Base-by-base conservation (phyloP, 2,113 vertebrate genomes). In the Progne subis region DNA sequence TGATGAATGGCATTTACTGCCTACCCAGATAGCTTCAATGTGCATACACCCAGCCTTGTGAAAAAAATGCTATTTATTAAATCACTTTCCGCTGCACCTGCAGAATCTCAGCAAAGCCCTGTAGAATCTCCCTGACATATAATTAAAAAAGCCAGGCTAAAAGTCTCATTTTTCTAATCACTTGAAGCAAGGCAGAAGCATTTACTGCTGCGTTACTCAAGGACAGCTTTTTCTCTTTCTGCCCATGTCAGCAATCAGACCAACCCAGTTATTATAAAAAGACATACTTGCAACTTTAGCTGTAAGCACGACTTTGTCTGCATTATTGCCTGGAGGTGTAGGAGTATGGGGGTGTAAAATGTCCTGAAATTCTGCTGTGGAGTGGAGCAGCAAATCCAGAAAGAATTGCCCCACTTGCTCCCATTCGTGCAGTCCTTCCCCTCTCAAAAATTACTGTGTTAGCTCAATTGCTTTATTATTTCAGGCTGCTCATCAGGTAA, bases 121-220 rank as follows among this genome's bases (percentile, higher is more conserved):
- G 80, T 74, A 94, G 94, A 86, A 95, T 95, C 82, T 88, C 81
- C 53, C 55, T 96, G 94, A 91, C 93, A 94, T 68, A 69, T 96
- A 95, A 97, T 97, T 96, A 90, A 94, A 88, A 80, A 94, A 95
- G 68, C 85, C 10, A 11, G 78, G 84, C 94, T 94, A 92, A 89
- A 96, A 95, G 91, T 88, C 90, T 92, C 94, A 96, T 97, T 97
- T 96, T 96, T 96, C 96, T 96, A 92, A 94, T 94, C 94, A 80
- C 88, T 93, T 90, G 86, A 95, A 90, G 86, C 93, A 47, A 89
- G 90, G 84, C 93, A 97, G 95, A 92, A 92, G 92, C 93, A 92
- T 90, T 96, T 96, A 94, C 82, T 92, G 93, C 93, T 94, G 83
- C 68, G 90, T 89, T 79, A 67, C 57, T 90, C 93, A 88, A 96